Base-by-base conservation (phyloP, 2,113 vertebrate species). In the Electrona antarctica region DNA sequence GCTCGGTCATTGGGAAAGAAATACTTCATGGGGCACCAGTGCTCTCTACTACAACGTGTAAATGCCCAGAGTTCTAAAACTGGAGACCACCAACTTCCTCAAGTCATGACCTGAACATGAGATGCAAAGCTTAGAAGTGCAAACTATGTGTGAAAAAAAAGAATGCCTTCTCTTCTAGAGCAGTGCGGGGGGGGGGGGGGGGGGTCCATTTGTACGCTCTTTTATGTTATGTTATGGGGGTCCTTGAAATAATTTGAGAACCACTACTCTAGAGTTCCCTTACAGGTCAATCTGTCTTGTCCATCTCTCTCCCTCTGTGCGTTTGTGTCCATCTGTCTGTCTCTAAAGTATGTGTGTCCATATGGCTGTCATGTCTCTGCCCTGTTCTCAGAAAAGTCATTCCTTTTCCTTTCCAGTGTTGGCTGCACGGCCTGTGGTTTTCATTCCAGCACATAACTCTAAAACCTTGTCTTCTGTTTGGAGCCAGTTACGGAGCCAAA, bases 391-490 rank as follows among this genome's bases (percentile, higher is more conserved):
- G 82, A 86, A 90, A 87, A 80, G 60, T 60, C 28, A 51, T 88
- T 83, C 68, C 58, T 80, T 67, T 80, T 81, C 80, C 21, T 41
- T 41, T 86, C 64, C 68, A 58, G 58, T 81, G 80, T 85, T 89
- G 85, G 91, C 85, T 80, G 84, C 67, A 71, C 81, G 80, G 78
- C 59, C 76, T 69, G 78, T 64, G 80, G 69, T 89, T 92, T 90
- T 89, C 33, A 41, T 41, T 89, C 83, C 86, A 87, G 72, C 48
- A 46, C 87, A 89, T 80, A 82, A 77, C 78, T 89, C 84, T 80
- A 9, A 85, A 86, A 81, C 83, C 85, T 86, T 77, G 79, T 89
- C 84, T 82, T 88, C 80, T 90, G 77, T 85, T 87, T 69, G 50
- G 82, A 85, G 82, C 79, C 83, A 83, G 87, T 83, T 88, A 78